Base-by-base conservation (phyloP, 2,113 vertebrate species). In the Porphyrio hochstetteri region DNA sequence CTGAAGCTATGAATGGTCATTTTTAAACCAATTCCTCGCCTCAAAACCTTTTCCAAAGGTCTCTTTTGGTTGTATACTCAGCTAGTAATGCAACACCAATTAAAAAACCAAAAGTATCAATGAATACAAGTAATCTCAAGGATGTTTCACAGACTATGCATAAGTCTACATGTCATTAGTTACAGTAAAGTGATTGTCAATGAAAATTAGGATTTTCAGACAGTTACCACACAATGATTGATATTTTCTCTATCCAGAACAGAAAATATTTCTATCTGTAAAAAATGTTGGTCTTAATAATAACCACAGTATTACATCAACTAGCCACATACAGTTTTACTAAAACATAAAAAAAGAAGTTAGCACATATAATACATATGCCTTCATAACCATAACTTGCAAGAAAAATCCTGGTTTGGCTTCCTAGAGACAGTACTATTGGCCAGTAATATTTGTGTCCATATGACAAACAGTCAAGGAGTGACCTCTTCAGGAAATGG, bases 401-500 rank as follows among this genome's bases (percentile, higher is more conserved):
- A 81, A 53, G 70, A 81, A 13, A 82, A 65, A 48, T 33, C 61
- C 16, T 10, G 23, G 19, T 86, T 86, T 65, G 40, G 17, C 21
- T 78, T 93, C 46, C 56, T 91, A 55, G 69, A 63, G 31, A 31
- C 63, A 68, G 15, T 60, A 8, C 16, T 61, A 7, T 61, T 80
- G 64, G 64, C 86, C 78, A 89, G 20, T 33, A 82, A 31, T 46
- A 50, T n/a, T 53, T 82, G 19, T 79, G 35, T 63, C 75, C 60
- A 16, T 50, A 63, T 71, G 55, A 93, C 75, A 86, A 60, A 48
- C 63, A 85, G 82, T 93, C 48, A 90, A 90, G 86, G 86, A 88
- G 75, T 95, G 91, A 92, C 88, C 82, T 82, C 88, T 95, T 95
- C 94, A 95, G 92, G 92, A 94, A 87, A 70, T 55, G 65, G 35